Conservation (phyloP, 1,140 invertebrate genomes). For the Anthonomus grandis region DNA sequence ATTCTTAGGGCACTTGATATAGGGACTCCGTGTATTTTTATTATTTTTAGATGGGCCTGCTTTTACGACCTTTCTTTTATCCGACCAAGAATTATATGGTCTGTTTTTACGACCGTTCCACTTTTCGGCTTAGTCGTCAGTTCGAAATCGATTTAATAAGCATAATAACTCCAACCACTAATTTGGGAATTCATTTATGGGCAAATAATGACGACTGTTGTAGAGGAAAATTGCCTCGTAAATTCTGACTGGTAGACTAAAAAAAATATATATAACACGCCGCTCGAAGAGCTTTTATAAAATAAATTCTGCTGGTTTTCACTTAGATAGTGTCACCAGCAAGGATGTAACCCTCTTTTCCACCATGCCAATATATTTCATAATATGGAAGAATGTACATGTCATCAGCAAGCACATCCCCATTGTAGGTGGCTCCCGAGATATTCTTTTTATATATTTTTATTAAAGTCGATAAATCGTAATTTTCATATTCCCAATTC, state of each 20-base stretch:
- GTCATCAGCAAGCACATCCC: slow-evolving; percentile 16
- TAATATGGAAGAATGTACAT: too few species aligned
- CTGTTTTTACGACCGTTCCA: slow-evolving; percentile 21
- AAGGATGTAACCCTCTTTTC: too few species aligned
- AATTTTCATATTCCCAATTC: slow-evolving; percentile 40
- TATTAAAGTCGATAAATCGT: slow-evolving; percentile 36
- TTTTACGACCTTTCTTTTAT: slow-evolving; percentile 20
- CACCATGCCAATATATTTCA: too few species aligned
- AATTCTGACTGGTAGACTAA: too few species aligned
- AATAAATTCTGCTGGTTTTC: too few species aligned
- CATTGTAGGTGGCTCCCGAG: slow-evolving; percentile 11
- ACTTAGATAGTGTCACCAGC: too few species aligned
- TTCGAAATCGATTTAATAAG: slow-evolving; percentile 20
- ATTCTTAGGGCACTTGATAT: slow-evolving; percentile 22
- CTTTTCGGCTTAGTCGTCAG: slow-evolving; percentile 21
- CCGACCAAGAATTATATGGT: slow-evolving; percentile 22
- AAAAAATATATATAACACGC: too few species aligned
- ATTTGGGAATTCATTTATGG: slow-evolving; percentile 18
- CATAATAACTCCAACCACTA: slow-evolving; percentile 4
- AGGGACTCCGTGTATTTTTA: slow-evolving; percentile 12
- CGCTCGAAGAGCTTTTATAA: too few species aligned
- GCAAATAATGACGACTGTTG: too few species aligned
- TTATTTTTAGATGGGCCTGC: slow-evolving; percentile 22
- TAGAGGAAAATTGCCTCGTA: too few species aligned
- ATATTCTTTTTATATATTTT: slow-evolving; percentile 25